Base-by-base conservation (phyloP, 2,888 invertebrate species). In the Drosophila parthenogenetica region DNA sequence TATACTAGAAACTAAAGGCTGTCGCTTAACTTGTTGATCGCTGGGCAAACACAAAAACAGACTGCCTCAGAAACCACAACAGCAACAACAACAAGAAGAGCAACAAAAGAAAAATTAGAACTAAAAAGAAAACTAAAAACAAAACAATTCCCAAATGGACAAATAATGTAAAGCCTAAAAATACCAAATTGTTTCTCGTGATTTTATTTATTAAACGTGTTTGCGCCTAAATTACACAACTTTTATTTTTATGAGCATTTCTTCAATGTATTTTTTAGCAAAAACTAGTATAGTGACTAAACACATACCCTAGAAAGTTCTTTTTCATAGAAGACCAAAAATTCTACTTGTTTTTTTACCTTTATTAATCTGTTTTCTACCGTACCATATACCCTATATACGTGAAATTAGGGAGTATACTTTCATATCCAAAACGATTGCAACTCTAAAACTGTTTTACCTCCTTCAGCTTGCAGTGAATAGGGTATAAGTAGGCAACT, bases 141-240 rank as follows among this genome's bases (percentile, higher is more conserved):
- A 13, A 40, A 53, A 43, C 40, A 61, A 55, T 29, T 50, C 8
- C 37, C 42, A 71, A 76, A 67, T 71, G 74, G 60, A 57, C 43
- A 74, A 74, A 69, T 63, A 62, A 11, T 51, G 53, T 55, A 22
- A 22, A 39, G 22, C 42, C 63, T 49, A 50, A 71, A 77, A 72
- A 68, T 64, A 60, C 25, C 35, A 49, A 48, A 62, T 48, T 14
- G 42, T 40, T 58, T 48, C 14, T 10, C 39, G 19, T 43, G 3
- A 48, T 67, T 67, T 71, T 13, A 60, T 57, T 63, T 67, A 67
- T 76, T 63, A 60, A 63, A 63, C 57, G 45, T 57, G 67, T 63
- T 70, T 50, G 57, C 5, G 43, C 29, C 49, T 14, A 16, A 59
- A 45, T 48, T 32, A 42, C 43, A 59, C 8, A 42, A 37, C 16